Evolutionary conservation across 1,140 invertebrate species (phyloP).

Genomic region (Tyrophagus putrescentiae): DNA sequence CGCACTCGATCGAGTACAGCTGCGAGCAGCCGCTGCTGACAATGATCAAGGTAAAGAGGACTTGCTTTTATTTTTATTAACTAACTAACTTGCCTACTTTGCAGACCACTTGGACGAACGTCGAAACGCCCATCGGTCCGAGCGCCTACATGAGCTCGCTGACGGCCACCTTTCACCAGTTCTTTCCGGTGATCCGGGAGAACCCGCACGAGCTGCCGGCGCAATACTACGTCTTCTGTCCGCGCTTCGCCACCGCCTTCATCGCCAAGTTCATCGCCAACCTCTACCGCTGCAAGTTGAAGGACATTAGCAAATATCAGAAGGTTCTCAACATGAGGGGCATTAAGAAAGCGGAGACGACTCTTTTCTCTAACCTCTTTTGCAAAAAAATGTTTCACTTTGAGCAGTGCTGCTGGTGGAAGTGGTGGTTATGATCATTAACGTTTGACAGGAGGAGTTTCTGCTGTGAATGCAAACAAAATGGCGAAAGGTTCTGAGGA

Average conservation of each 20-base stretch:
- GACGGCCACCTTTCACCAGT: slow-evolving; percentile 66
- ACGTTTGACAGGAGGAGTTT: background rate
- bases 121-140: slow-evolving; percentile 90
- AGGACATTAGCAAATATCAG: slow-evolving; percentile 79
- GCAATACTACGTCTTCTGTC: slow-evolving; percentile 96
- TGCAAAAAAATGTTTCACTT: background rate
- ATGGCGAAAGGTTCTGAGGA: background rate
- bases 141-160: slow-evolving; percentile 85
- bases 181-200: slow-evolving; percentile 75
- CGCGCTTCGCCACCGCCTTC: slow-evolving; percentile 83
- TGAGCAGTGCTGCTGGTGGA: no score
- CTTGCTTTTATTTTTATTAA: no score
- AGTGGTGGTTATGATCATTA: background rate
- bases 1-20: slow-evolving; percentile 82
- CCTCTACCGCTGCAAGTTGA: slow-evolving; percentile 87
- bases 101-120: slow-evolving; percentile 72
- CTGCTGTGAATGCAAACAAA: slow-evolving; percentile 13
- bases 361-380: slow-evolving; percentile 21
- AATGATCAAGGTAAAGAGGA: slow-evolving; percentile 60
- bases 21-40: slow-evolving; percentile 83
- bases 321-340: slow-evolving; percentile 94
- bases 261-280: slow-evolving; percentile 86
- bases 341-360: slow-evolving; percentile 38
- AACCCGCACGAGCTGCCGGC: slow-evolving; percentile 84
- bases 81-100: no score